Evolutionary conservation across 2,797 vertebrate species (phyloP).

Genomic region (Cirrhinus mrigala): DNA sequence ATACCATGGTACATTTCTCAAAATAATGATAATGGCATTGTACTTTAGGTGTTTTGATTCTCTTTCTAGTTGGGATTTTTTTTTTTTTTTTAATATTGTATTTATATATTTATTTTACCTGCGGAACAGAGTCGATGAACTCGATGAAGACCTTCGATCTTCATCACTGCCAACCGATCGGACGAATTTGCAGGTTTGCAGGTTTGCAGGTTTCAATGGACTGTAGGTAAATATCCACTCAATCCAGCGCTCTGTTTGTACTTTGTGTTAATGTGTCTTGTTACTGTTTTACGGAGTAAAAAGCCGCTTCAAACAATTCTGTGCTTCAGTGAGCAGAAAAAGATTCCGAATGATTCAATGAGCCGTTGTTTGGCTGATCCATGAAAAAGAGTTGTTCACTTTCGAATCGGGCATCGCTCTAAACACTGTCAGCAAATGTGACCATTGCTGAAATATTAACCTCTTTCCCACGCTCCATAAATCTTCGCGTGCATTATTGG

Average conservation of each 20-base stretch:
- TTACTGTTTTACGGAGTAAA: background rate
- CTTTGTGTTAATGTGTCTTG: background rate
- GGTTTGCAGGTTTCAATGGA: background rate
- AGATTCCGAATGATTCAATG: slow-evolving; percentile 6
- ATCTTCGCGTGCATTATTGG: background rate
- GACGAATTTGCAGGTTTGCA: background rate
- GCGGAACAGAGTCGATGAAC: background rate
- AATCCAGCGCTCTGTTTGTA: background rate
- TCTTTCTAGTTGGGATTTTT: background rate
- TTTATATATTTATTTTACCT: background rate
- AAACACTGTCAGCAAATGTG: background rate
- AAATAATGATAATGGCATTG: background rate
- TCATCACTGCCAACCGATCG: background rate
- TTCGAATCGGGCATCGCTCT: background rate
- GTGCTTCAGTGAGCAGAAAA: slow-evolving; percentile 15
- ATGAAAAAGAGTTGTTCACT: background rate
- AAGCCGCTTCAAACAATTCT: background rate
- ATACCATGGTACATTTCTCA: background rate
- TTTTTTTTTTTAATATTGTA: too few relatives aligned
- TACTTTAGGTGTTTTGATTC: background rate
- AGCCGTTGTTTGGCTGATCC: background rate
- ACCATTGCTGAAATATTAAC: background rate
- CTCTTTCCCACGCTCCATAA: background rate
- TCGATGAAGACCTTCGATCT: background rate
- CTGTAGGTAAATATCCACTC: background rate